Base-by-base conservation (phyloP, 2,888 invertebrate genomes). In the Conchocele bisecta region DNA sequence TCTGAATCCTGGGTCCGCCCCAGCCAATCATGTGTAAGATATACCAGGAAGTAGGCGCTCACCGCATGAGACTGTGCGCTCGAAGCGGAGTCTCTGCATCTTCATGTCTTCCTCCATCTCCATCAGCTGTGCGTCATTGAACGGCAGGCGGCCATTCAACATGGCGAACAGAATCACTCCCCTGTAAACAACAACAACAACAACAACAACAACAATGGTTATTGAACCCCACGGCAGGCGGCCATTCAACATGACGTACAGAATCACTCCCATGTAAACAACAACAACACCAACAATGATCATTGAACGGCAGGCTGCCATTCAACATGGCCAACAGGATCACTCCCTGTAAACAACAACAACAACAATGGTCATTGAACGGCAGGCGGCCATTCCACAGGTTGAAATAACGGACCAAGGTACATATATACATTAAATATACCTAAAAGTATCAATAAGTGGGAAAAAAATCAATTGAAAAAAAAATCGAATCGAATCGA, bases 161-260 rank as follows among this genome's bases (percentile, higher is more conserved):
- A 83, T 85, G 4, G 84, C 83, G 57, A 83, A 85, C 46, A 85
- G 64, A 24, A 83, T 83, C 1, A 85, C 72, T 28, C 84, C 84
- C 13, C 84, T 84, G 59, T 26, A 74, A 69, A 22, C 35, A 28
- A 7, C 44, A 63, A 26, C 1, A 29, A 44, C 20, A 39, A 9
- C 15, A n/a, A 37, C 15, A 35, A 29, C 13, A 24, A n/a, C n/a
- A n/a, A n/a, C n/a, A n/a, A n/a, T n/a, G n/a, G n/a, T n/a, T n/a
- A n/a, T n/a, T n/a, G n/a, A n/a, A n/a, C n/a, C n/a, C n/a, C n/a
- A 85, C 9, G 84, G 84, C 7, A 85, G 79, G 4, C 83, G 79
- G 22, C 84, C 84, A 54, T 85, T 85, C 26, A 81, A 71, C 84
- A 83, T 85, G 4, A 83, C 83, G 57, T 82, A 85, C 46, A 85